Base-by-base conservation (phyloP, 2,888 invertebrate genomes). In the Caenorhabditis japonica region DNA sequence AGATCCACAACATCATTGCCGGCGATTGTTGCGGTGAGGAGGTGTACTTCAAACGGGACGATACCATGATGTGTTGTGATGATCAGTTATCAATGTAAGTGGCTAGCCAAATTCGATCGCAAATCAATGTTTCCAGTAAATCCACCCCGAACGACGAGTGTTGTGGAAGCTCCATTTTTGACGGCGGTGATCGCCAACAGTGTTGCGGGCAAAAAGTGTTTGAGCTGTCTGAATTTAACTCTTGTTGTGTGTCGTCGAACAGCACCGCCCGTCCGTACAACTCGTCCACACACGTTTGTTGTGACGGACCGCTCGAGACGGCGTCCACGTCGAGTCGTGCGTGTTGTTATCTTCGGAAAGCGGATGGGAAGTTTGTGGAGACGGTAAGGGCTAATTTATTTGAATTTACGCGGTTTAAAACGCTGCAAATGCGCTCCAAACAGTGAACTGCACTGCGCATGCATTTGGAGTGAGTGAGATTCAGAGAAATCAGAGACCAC, bases 21-120 rank as follows among this genome's bases (percentile, higher is more conserved):
- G 86, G 86, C 23, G 80, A 84, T 62, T 86, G 86, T 55, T 86
- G 86, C 70, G 86, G 85, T 13, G 52, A 68, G 13, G 76, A 80
- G n/a, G 85, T 84, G 33, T 86, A 80, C 66, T 74, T 76, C 38
- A 53, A 80, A 47, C 44, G 74, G 17, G 84, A 81, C 34, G 44
- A 62, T 5, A 76, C 77, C 23, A 49, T 76, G 10, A 66, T 85
- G 23, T 86, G 86, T 62, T 86, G 86, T 70, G 76, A 84, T 58
- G 76, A 77, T 7, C 76, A 77, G 7, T 58, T 86, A 25, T 76
- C 75, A 39, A 58, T 72, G 75, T 71, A 47, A 61, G 58, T 49
- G 5, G n/a, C n/a, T 13, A 30, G 30, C 30, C 30, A 30, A 30
- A 7, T 30, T n/a, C n/a, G n/a, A n/a, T n/a, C n/a, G n/a, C n/a